These are phyloP conservation scores for Achlya flavicornis DNA, from an alignment of 2,888 invertebrate species.

Conservation along the genomic window DNA sequence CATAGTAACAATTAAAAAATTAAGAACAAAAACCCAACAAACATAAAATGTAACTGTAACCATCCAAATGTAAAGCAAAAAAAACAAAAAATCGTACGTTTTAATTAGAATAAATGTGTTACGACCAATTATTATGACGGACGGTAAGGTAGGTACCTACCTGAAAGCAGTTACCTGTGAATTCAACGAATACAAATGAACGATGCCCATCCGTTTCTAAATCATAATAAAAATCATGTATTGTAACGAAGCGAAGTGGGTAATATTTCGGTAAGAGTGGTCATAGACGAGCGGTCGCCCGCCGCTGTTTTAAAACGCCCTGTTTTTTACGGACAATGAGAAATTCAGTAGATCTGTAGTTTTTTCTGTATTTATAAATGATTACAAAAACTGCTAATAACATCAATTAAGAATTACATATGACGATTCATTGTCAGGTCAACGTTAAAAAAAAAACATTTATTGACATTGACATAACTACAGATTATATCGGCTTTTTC, in stretches of 20 bases:
- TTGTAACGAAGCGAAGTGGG: not conserved
- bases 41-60: slow-evolving; percentile 25
- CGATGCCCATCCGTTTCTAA: slow-evolving; percentile 31
- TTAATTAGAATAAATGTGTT: slow-evolving; percentile 57
- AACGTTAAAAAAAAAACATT: no score
- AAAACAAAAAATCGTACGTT: slow-evolving; percentile 33
- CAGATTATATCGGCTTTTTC: no score
- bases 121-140: slow-evolving; percentile 61
- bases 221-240: slow-evolving; percentile 35
- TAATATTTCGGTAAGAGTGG: not conserved
- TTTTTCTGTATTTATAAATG: no score
- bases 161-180: slow-evolving; percentile 49
- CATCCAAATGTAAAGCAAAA: slow-evolving; percentile 31
- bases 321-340: no score
- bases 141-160: slow-evolving; percentile 46
- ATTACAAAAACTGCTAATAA: no score
- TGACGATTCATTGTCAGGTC: no score
- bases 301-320: not conserved
- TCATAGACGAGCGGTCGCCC: slow-evolving; percentile 2
- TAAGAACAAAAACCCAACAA: no score
- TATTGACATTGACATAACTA: no score
- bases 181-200: slow-evolving; percentile 46
- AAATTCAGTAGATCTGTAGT: no score
- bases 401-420: no score
- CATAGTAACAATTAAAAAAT: no score